These are phyloP conservation scores for Phortica okadai DNA, from an alignment of 2,888 invertebrate species.

Conservation along the genomic window DNA sequence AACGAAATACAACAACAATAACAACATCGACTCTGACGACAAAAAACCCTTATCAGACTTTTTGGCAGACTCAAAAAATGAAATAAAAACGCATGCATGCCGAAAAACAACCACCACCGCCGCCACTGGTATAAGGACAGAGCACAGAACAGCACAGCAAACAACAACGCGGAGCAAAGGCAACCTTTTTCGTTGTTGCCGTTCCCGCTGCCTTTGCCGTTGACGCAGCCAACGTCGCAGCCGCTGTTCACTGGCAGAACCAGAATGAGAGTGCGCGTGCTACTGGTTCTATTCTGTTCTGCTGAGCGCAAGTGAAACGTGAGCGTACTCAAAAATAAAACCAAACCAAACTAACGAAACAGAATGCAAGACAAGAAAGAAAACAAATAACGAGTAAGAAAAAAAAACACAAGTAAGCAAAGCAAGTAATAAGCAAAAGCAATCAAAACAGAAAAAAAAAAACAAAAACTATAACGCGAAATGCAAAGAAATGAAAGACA, in stretches of 20 bases:
- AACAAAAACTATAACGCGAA: background rate
- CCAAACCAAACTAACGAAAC: background rate
- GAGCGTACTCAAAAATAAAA: background rate
- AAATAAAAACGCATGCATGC: background rate
- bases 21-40: background rate
- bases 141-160: background rate
- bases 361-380: conserved; percentile 16
- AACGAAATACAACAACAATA: background rate
- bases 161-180: background rate
- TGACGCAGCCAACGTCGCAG: background rate
- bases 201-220: background rate
- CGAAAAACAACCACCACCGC: conserved; percentile 13
- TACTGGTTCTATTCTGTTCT: background rate
- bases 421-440: conserved; percentile 3
- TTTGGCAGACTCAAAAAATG: background rate
- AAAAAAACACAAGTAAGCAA: background rate
- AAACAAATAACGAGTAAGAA: conserved; percentile 17
- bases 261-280: background rate
- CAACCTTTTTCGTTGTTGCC: background rate
- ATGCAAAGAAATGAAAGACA: conserved; percentile 14
- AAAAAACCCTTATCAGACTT: conserved; percentile 17
- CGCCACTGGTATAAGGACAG: conserved; percentile 9
- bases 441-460: conserved; percentile 13
- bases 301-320: background rate
- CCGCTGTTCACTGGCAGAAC: too few relatives aligned